Percentiles rank a stretch among this genome's conserved stretches.
These are phyloP conservation scores for Cololabis saira DNA, from an alignment of 2,113 vertebrate genomes.

Conservation along the genomic window DNA sequence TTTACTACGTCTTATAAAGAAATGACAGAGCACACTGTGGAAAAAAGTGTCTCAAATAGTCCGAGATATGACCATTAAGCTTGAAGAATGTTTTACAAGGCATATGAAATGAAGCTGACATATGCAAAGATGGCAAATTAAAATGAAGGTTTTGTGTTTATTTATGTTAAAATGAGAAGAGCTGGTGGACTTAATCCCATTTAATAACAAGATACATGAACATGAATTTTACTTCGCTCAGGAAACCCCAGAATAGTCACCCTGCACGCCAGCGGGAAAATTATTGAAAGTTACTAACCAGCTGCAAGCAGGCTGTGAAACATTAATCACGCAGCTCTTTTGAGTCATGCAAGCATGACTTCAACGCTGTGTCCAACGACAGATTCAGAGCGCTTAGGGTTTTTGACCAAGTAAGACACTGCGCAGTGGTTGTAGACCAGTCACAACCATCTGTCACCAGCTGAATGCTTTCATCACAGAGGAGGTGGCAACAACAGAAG, in stretches of 20 bases:
- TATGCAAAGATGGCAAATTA: too few species aligned
- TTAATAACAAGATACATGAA: not conserved
- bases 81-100: too few species aligned
- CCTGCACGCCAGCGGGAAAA: not conserved
- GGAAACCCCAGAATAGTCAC: not conserved
- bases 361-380: not conserved
- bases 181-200: not conserved
- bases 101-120: too few species aligned
- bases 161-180: not conserved
- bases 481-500: not conserved
- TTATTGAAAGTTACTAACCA: not conserved
- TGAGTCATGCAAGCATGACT: conserved; percentile 1
- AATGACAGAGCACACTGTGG: too few species aligned
- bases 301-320: conserved; percentile 5
- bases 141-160: too few species aligned
- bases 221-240: not conserved
- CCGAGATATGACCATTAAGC: too few species aligned
- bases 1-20: too few species aligned
- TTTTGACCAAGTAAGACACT: not conserved
- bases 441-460: not conserved
- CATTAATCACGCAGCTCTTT: conserved; percentile 14
- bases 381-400: not conserved
- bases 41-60: too few species aligned
- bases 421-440: not conserved
- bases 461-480: too few species aligned